phyloP scores from a whole-genome alignment of 2,888 invertebrate genomes.

The Venustoraphidia nigricollis region DNA sequence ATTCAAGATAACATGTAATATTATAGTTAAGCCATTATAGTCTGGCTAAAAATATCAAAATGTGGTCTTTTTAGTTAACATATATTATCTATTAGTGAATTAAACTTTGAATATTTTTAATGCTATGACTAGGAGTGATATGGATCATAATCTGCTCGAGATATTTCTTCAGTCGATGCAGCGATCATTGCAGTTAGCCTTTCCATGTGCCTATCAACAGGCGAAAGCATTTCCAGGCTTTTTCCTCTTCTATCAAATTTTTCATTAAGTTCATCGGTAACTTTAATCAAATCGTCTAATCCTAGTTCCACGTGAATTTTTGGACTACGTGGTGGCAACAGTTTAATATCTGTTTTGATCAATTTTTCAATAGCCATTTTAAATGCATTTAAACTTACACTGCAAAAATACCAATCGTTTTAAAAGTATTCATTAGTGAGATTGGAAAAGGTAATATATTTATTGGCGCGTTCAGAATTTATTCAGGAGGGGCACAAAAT shows the following conservation, averaged over 20 bases:
- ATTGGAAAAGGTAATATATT: too few species aligned
- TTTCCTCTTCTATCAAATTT: constrained; percentile 6
- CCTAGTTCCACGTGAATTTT: constrained; percentile 15
- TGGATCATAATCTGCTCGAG: too few species aligned
- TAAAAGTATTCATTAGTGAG: too few species aligned
- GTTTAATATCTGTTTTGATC: constrained; percentile 9
- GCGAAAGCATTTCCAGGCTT: constrained; percentile 8
- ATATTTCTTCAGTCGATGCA: constrained; percentile 9
- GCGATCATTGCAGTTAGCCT: constrained; percentile 12
- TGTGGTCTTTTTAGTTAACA: too few species aligned
- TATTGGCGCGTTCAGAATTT: too few species aligned
- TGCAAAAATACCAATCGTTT: constrained; percentile 3
- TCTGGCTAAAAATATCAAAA: too few species aligned
- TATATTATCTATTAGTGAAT: too few species aligned
- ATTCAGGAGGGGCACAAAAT: too few species aligned
- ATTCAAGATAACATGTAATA: too few species aligned
- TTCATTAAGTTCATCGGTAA: not conserved
- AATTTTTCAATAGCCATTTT: constrained; percentile 16
- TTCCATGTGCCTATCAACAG: constrained; percentile 13
- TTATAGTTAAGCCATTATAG: too few species aligned
- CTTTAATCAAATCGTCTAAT: constrained; percentile 9
- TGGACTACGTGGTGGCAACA: constrained; percentile 14
- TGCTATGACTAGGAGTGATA: too few species aligned
- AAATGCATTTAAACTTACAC: constrained; percentile 17
- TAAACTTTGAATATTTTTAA: too few species aligned